Evolutionary conservation across 1,140 invertebrate genomes (phyloP), one percentile per base, ranked within the genome.

Genomic region (Lucilia cuprina): DNA sequence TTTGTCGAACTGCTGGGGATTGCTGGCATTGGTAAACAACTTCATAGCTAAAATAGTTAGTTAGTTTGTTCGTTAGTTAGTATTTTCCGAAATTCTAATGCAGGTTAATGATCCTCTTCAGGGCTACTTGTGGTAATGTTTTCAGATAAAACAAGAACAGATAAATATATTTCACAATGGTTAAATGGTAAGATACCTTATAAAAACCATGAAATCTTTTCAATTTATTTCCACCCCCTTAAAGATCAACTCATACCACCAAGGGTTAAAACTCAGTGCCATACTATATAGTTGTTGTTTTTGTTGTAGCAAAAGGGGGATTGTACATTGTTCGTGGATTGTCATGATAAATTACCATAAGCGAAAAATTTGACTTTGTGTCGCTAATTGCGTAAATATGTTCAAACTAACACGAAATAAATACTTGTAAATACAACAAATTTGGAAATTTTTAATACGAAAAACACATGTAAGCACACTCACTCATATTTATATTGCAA

Each of bases 291-390:
- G 50, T 55, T 55, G 50, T n/a, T 49, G 49, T 49, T 49, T 49
- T 49, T 12, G 9, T 49, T 55, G 12, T 55, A 10, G 2, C 17
- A 17, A 17, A 12, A 55, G 50, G 50, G 12, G 50, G 50, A 55
- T 55, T 55, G 50, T 55, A 55, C 50, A 55, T 17, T 55, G 17
- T 70, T 19, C 50, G 19, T 49, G 19, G 77, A 80, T n/a, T 80
- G 77, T 80, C 77, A 80, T 80, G 77, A 80, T 80, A 80, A 80
- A 80, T 80, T 80, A 80, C 77, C 77, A 80, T 80, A 80, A 80
- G 77, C 77, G 77, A 80, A 80, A 80, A 50, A 49, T 80, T 80
- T 80, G 77, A 80, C 77, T 80, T 80, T 80, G 77, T 80, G 77
- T 80, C 77, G 77, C 77, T 80, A 80, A 80, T 80, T 80, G 77